Percentiles rank a stretch among this genome's conserved stretches.
Conservation (phyloP, 2,113 vertebrate species). For the Amazona guildingii region DNA sequence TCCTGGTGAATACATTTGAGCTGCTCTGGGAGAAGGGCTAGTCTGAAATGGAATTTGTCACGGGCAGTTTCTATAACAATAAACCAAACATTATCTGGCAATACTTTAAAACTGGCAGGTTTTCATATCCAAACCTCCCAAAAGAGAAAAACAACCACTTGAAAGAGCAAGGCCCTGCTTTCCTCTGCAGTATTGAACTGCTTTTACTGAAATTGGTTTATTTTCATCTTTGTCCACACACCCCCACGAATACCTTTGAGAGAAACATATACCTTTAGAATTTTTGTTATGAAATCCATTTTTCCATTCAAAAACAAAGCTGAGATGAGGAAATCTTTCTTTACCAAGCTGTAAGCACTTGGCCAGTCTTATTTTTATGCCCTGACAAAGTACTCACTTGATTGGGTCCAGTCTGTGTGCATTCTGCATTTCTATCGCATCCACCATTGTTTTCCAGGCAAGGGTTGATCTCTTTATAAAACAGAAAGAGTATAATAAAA, state of each 20-base stretch:
- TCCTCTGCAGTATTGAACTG: neutral
- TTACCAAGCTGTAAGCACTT: neutral
- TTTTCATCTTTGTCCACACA: neutral
- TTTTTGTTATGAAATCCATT: neutral
- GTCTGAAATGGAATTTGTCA: neutral
- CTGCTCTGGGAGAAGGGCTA: neutral
- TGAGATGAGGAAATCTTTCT: neutral
- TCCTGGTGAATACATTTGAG: neutral
- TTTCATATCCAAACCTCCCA: neutral
- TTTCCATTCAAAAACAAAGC: neutral
- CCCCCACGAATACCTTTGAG: neutral
- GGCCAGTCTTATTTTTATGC: neutral
- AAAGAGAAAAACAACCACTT: neutral
- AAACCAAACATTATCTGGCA: neutral
- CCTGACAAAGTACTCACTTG: conserved; percentile 74
- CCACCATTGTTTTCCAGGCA: conserved; percentile 83
- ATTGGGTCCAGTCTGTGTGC: conserved; percentile 88
- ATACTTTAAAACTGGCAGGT: neutral
- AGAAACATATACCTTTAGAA: neutral
- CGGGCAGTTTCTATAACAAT: neutral
- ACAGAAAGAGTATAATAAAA: neutral
- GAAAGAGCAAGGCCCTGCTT: neutral
- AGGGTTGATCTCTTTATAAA: conserved; percentile 87
- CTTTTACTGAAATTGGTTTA: neutral
- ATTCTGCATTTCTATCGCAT: conserved; percentile 85